Evolutionary conservation across 2,113 vertebrate genomes (phyloP).

Genomic region (Pseudorhombus dupliciocellatus): DNA sequence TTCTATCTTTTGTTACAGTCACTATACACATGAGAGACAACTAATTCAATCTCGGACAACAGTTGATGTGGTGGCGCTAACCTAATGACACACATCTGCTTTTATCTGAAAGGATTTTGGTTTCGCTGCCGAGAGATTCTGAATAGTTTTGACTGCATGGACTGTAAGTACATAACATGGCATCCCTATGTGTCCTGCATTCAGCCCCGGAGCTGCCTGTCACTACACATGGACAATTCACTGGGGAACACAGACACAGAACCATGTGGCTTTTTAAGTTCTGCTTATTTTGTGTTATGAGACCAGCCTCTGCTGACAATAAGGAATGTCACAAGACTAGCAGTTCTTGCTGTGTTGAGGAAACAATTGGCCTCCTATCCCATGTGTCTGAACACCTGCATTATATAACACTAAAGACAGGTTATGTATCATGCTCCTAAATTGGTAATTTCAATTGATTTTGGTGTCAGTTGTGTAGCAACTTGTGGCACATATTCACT

Average conservation of each 20-base stretch:
- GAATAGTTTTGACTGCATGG: slow-evolving; percentile 14
- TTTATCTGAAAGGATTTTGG: slow-evolving; percentile 13
- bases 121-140: background rate
- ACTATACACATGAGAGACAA: slow-evolving; percentile 30
- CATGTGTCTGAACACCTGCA: slow-evolving; percentile 5
- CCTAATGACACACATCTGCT: slow-evolving; percentile 18
- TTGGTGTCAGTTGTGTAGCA: slow-evolving; percentile 6
- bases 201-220: slow-evolving; percentile 24
- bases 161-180: slow-evolving; percentile 2
- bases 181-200: slow-evolving; percentile 16
- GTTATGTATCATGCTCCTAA: slow-evolving; percentile 16
- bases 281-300: slow-evolving; percentile 16
- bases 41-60: slow-evolving; percentile 19
- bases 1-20: slow-evolving; percentile 47
- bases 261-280: slow-evolving; percentile 9
- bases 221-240: slow-evolving; percentile 12
- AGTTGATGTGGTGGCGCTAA: slow-evolving; percentile 56
- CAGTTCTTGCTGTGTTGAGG: slow-evolving; percentile 6
- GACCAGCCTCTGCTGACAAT: slow-evolving; percentile 22
- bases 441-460: slow-evolving; percentile 5
- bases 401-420: slow-evolving; percentile 7
- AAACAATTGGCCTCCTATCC: slow-evolving; percentile 21
- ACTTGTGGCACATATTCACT: slow-evolving; percentile 8
- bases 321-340: slow-evolving; percentile 5
- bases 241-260: slow-evolving; percentile 19